Evolutionary conservation across 2,797 vertebrate species (phyloP).

Genomic region (Otolemur crassicaudatus): DNA sequence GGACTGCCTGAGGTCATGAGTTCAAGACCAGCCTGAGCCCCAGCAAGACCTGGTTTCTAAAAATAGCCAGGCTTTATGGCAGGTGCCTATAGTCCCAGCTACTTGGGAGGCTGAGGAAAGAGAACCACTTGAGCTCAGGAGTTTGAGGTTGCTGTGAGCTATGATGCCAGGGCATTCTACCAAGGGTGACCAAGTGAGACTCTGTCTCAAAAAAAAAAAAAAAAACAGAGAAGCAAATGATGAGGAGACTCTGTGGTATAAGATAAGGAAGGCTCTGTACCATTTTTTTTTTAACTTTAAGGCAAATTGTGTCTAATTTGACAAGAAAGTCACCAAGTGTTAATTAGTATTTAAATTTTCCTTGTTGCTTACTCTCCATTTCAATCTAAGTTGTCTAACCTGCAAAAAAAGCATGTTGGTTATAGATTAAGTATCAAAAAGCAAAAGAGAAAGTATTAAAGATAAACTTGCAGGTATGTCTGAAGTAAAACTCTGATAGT

Average conservation of each 20-base stretch:
- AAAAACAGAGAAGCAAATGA: background rate
- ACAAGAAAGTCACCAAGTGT: background rate
- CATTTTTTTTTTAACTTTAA: background rate
- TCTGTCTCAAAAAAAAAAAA: background rate
- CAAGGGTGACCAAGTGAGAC: too few relatives aligned
- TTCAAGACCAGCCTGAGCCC: too few relatives aligned
- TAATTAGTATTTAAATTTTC: background rate
- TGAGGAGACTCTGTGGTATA: background rate
- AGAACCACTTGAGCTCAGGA: too few relatives aligned
- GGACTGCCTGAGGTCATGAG: too few relatives aligned
- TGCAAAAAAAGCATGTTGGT: background rate
- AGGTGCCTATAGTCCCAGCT: too few relatives aligned
- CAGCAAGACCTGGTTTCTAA: too few relatives aligned
- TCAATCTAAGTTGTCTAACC: background rate
- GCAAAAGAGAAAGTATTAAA: background rate
- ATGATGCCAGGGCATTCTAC: too few relatives aligned
- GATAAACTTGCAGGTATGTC: background rate
- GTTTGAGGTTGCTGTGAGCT: too few relatives aligned
- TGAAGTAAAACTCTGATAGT: background rate
- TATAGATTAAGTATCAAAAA: background rate
- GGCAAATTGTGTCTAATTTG: background rate
- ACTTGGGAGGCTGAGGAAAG: too few relatives aligned
- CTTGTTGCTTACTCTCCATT: background rate
- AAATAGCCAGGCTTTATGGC: too few relatives aligned
- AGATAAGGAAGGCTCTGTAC: background rate